These are phyloP conservation scores for Cyprinodon diabolis DNA, from an alignment of 2,797 vertebrate genomes.

Conservation along the genomic window DNA sequence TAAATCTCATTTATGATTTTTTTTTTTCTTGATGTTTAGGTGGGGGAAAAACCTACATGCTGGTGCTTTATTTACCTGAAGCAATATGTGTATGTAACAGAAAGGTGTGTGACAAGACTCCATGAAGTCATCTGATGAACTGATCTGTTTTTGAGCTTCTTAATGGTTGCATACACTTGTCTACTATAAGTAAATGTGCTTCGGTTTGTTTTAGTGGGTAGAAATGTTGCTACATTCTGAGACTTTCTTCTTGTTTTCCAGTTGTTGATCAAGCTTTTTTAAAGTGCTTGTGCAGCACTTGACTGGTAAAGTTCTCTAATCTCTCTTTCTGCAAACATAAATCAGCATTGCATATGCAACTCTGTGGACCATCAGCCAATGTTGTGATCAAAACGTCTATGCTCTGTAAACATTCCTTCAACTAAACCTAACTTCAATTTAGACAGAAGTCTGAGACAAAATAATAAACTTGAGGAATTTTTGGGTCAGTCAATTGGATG, in stretches of 20 bases:
- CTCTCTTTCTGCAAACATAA: slow-evolving; percentile 33
- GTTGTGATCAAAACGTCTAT: slow-evolving; percentile 28
- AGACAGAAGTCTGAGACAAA: slow-evolving; percentile 34
- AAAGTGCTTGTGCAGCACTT: slow-evolving; percentile 51
- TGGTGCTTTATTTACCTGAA: not conserved
- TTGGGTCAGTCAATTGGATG: slow-evolving; percentile 61
- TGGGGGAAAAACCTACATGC: not conserved
- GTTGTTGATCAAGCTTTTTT: slow-evolving; percentile 49
- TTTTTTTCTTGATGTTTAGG: not conserved
- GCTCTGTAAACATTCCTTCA: slow-evolving; percentile 40
- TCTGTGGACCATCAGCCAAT: slow-evolving; percentile 18
- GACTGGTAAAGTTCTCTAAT: slow-evolving; percentile 32
- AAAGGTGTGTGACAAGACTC: not conserved
- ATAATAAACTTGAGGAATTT: slow-evolving; percentile 36
- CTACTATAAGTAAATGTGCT: not conserved
- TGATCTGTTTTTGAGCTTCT: not conserved
- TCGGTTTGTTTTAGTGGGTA: slow-evolving; percentile 4
- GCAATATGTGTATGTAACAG: not conserved
- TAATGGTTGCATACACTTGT: not conserved
- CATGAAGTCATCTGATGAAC: not conserved
- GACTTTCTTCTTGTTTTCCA: slow-evolving; percentile 58
- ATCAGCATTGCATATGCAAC: slow-evolving; percentile 38
- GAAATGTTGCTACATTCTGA: slow-evolving; percentile 59
- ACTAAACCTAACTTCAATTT: slow-evolving; percentile 42
- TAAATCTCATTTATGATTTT: not conserved